Base-by-base conservation (phyloP, 1,140 invertebrate genomes). In the Rhagoletis zephyria region DNA sequence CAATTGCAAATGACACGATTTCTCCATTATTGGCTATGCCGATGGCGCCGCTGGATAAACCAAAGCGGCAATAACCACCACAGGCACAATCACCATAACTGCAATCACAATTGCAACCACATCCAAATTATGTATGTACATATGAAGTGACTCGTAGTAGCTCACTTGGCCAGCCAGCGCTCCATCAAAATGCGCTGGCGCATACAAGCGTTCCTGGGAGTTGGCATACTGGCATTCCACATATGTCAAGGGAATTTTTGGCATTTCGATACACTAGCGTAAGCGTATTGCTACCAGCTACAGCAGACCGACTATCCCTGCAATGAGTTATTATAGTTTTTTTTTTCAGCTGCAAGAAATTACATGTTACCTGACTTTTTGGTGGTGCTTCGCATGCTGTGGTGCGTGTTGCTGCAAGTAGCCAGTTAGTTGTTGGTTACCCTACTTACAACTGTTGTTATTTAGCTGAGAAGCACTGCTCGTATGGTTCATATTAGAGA, bases 221-320 rank as follows among this genome's bases (percentile, higher is more conserved):
- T 51, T 81, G 74, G 48, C 74, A 81, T n/a, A 81, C 48, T 81
- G 74, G 74, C n/a, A 81, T 81, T 4, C 48, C 74, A 9, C 16
- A 56, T 19, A 81, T 81, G 48, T 56, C 74, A 81, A 51, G 74
- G 74, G 74, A 81, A 81, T 81, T 81, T 30, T 81, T 6, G 74
- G 48, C 56, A 81, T 81, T 56, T 81, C 48, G 48, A 19, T 81
- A 56, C 7, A 19, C 45, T 16, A 74, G 16, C 42, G 16, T 48
- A 3, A 30, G 12, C 48, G 16, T n/a, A 9, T 10, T 9, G n/a
- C 19, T 56, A n/a, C 7, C 74, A 56, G 14, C 48, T 30, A 30
- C 30, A 30, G 30, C 30, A 30, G 30, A 30, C 30, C 30, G 30
- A 30, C 1, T 7, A n/a, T 51, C 48, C 5, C 74, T 56, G 74